A percentile compares a stretch with the other conserved stretches of the same genome.
phyloP scores from a whole-genome alignment of 2,888 invertebrate genomes.

The Amorpha juglandis region DNA sequence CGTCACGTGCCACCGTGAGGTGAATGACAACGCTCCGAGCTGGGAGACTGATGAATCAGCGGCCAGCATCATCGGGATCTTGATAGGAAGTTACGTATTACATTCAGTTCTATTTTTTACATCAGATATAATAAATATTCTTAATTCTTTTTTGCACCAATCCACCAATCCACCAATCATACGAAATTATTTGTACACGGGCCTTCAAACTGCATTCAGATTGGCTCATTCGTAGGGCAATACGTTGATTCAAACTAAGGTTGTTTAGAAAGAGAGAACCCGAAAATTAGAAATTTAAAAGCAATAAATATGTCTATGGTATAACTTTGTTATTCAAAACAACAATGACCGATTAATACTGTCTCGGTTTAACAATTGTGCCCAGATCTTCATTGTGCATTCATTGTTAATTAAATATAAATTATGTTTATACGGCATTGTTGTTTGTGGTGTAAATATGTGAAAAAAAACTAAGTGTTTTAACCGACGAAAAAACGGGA shows the following conservation, averaged over 20 bases:
- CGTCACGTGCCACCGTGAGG: conserved; percentile 40
- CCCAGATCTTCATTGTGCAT: conserved; percentile 18
- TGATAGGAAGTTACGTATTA: not conserved
- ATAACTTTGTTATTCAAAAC: not conserved
- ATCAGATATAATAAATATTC: too few relatives aligned
- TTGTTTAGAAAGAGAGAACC: not conserved
- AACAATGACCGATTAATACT: conserved; percentile 20
- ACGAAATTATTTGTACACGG: too few relatives aligned
- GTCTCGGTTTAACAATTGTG: conserved; percentile 12
- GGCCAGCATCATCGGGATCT: not conserved
- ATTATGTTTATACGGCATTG: conserved; percentile 33
- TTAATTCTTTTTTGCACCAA: too few relatives aligned
- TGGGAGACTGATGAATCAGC: not conserved
- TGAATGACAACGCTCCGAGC: conserved; percentile 3
- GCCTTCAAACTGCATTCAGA: too few relatives aligned
- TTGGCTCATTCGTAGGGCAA: too few relatives aligned
- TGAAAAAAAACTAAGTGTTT: not conserved
- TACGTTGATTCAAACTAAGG: too few relatives aligned
- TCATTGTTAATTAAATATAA: conserved; percentile 18
- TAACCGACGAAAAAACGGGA: not conserved
- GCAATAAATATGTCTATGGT: not conserved
- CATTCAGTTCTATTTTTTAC: too few relatives aligned
- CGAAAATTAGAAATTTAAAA: not conserved
- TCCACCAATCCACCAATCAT: too few relatives aligned
- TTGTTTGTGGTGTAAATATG: not conserved